Percentiles rank a stretch among this genome's conserved stretches.
Evolutionary conservation across 2,797 vertebrate genomes (phyloP).

Genomic region (Cyprinella venusta): DNA sequence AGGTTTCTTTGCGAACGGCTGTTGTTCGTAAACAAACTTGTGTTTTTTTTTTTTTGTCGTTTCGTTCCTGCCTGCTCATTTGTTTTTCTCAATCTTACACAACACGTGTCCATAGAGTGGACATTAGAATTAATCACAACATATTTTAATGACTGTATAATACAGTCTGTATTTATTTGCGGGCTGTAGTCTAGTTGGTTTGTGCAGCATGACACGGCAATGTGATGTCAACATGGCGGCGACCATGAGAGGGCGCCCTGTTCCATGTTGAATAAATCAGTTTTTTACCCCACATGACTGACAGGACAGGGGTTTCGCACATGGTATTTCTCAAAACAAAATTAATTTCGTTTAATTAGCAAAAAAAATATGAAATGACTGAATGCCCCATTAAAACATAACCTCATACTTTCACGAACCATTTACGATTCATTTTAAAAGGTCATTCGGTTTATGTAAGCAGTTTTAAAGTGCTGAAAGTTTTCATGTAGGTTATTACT

Average conservation of each 20-base stretch:
- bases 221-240: neutral
- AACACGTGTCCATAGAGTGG: neutral
- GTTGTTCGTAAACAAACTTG: neutral
- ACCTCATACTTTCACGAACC: neutral
- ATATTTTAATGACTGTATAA: neutral
- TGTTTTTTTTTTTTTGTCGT: neutral
- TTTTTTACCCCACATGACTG: neutral
- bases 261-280: neutral
- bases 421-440: neutral
- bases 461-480: slow-evolving; percentile 18
- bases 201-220: neutral
- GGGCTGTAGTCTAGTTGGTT: neutral
- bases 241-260: slow-evolving; percentile 14
- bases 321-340: neutral
- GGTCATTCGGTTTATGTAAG: slow-evolving; percentile 1
- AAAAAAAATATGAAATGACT: neutral
- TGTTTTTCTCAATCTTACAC: neutral
- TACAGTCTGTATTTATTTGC: neutral
- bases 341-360: neutral
- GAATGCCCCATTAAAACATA: neutral
- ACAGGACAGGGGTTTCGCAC: neutral
- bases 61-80: too few species aligned
- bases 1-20: neutral
- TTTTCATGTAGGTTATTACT: slow-evolving; percentile 20
- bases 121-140: neutral